Evolutionary conservation across 2,113 vertebrate species (phyloP), one percentile per base, ranked within the genome.

Genomic region (Megaceryle maxima): DNA sequence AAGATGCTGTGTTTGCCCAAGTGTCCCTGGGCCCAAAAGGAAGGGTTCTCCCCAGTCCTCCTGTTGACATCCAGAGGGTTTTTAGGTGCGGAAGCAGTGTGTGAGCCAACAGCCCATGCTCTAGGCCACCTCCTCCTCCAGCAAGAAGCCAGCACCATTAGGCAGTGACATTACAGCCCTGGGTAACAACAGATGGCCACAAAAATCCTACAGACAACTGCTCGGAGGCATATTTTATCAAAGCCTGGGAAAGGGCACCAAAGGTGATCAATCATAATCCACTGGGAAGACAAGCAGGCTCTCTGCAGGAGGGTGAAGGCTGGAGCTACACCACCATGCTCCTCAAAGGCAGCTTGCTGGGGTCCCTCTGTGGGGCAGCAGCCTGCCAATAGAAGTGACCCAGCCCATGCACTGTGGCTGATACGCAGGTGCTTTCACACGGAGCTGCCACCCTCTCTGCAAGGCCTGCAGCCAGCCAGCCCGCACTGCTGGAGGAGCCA

Each of bases 371-470:
- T 1, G 1, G 25, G 46, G 35, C 48, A 51, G 44, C 63, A 86
- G 80, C 28, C 79, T n/a, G 72, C 28, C 3, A 10, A 68, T 11
- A 3, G 33, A 83, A 46, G 41, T 2, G 72, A 50, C 50, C 5
- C 1, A 1, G 33, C 55, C 73, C 46, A 35, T 6, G 21, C 5
- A 7, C n/a, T 2, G 7, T 0, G 1, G 51, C 51, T 24, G 26
- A 82, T 20, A 37, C 1, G 2, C 2, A 4, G 29, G n/a, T 31
- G 25, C n/a, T 84, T 89, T 53, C 66, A 59, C 8, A 6, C 1
- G 7, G 68, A 79, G n/a, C 69, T 79, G 59, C 83, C 59, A 46
- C 5, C 37, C 48, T 46, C 19, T 35, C 46, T 16, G 39, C 39
- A 64, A 55, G 48, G 25, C 46, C 31, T 14, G 7, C 3, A 12